Conservation (phyloP, 1,140 invertebrate species). For the Drosophila burlai region DNA sequence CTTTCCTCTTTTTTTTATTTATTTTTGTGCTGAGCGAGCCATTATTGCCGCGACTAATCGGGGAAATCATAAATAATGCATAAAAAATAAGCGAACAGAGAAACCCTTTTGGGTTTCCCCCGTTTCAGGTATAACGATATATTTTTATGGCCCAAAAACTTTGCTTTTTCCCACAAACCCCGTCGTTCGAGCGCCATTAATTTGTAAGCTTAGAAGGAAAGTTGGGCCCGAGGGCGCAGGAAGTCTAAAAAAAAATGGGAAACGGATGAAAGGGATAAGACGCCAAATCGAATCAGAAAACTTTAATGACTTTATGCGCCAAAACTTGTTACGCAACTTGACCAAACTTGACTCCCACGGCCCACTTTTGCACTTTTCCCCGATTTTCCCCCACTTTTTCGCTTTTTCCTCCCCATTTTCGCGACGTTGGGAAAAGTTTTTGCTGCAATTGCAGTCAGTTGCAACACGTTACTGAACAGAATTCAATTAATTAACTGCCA, state of each 20-base stretch:
- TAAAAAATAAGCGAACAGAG: slow-evolving; percentile 29
- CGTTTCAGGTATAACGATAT: slow-evolving; percentile 16
- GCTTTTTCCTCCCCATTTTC: background rate
- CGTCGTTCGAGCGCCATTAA: slow-evolving; percentile 45
- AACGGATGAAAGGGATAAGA: slow-evolving; percentile 28
- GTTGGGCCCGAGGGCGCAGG: background rate
- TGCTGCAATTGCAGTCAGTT: slow-evolving; percentile 32
- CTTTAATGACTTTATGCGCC: slow-evolving; percentile 80
- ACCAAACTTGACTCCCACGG: slow-evolving; percentile 26
- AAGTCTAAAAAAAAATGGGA: slow-evolving; percentile 11
- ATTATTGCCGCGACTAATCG: slow-evolving; percentile 40
- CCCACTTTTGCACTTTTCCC: slow-evolving; percentile 15
- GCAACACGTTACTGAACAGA: slow-evolving; percentile 51
- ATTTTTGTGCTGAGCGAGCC: slow-evolving; percentile 24
- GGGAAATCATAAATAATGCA: slow-evolving; percentile 49
- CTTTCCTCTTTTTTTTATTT: background rate
- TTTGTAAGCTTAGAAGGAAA: slow-evolving; percentile 53
- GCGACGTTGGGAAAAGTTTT: slow-evolving; percentile 11
- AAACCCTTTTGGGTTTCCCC: slow-evolving; percentile 7
- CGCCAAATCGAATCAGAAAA: slow-evolving; percentile 69
- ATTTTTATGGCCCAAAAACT: slow-evolving; percentile 34
- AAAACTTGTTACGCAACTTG: slow-evolving; percentile 63
- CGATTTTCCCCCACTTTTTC: background rate
- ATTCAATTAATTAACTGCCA: slow-evolving; percentile 80
- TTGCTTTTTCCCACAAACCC: background rate